Base-by-base conservation (phyloP, 2,797 vertebrate genomes). In the Alauda arvensis region DNA sequence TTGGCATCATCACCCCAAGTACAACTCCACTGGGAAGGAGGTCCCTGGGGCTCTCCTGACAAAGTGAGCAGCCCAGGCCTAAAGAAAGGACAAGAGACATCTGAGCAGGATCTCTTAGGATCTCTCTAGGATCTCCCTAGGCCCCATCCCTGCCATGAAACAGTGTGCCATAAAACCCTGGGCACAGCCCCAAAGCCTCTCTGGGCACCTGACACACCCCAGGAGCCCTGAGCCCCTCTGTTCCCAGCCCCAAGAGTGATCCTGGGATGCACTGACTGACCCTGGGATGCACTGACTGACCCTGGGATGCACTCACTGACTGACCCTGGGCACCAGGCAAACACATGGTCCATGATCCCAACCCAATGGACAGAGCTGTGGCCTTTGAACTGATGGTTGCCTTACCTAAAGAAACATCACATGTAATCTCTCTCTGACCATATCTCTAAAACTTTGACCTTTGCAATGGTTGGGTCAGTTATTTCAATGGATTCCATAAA, bases 361-460 rank as follows among this genome's bases (percentile, higher is more conserved):
- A 53, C 4, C 1, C 1, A 60, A 12, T 0, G 1, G 14, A 68
- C 33, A 60, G 55, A 45, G 14, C 11, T 0, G 0, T 21, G 29
- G 40, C 8, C 18, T 34, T 34, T 31, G 21, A 60, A 29, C 8
- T 43, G 5, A 43, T 34, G 40, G 14, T 8, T 46, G 3, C 3
- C 26, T 1, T 29, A 18, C 24, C 14, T 25, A 28, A 42, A 21
- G 65, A 23, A n/a, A 46, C 7, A 19, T 3, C 29, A 45, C 2
- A 12, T 4, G 1, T 9, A 20, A 53, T 68, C 18, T 40, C 10
- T n/a, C n/a, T 62, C 57, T 69, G 29, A 57, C 6, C 0, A 1
- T 6, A 14, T 24, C 13, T 39, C 8, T 69, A n/a, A 69, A 83
- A 39, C 17, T 25, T 46, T 31, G 16, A 56, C 20, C 37, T 33